Evolutionary conservation across 64 coral and sea anemone species (phyloP).

Genomic region (Pachyseris speciosa): DNA sequence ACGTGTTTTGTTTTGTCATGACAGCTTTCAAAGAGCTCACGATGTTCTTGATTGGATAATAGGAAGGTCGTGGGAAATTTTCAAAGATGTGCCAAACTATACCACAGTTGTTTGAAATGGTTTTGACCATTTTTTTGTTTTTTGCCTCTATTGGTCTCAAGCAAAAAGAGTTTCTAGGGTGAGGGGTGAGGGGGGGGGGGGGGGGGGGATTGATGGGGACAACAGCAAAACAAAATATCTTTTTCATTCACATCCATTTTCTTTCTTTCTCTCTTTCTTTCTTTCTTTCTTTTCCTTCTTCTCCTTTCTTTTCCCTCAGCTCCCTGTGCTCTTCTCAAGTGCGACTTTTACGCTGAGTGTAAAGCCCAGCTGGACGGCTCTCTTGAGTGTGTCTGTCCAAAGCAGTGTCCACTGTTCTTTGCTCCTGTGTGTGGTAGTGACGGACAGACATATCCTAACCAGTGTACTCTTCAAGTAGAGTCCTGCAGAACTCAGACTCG

Average conservation of each 20-base stretch:
- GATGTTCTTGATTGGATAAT: background rate
- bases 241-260: too few relatives aligned
- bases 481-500: slow-evolving; percentile 74
- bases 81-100: too few relatives aligned
- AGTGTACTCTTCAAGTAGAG: slow-evolving; percentile 80
- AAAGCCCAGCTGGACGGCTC: slow-evolving; percentile 71
- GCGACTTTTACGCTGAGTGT: slow-evolving; percentile 84
- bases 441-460: slow-evolving; percentile 77
- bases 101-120: too few relatives aligned
- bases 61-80: too few relatives aligned
- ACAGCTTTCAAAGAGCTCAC: background rate
- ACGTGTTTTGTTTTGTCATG: background rate
- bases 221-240: too few relatives aligned
- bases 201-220: too few relatives aligned
- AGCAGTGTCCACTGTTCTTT: slow-evolving; percentile 80
- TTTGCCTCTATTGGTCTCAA: too few relatives aligned
- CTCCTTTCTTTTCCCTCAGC: slow-evolving; percentile 35
- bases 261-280: too few relatives aligned
- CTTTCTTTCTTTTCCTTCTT: background rate
- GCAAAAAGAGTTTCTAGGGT: too few relatives aligned
- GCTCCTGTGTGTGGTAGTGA: slow-evolving; percentile 86
- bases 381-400: slow-evolving; percentile 85
- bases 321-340: slow-evolving; percentile 87
- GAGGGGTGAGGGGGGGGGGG: too few relatives aligned
- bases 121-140: too few relatives aligned